Evolutionary conservation across 2,113 vertebrate genomes (phyloP).

Genomic region (Pontoporia blainvillei): DNA sequence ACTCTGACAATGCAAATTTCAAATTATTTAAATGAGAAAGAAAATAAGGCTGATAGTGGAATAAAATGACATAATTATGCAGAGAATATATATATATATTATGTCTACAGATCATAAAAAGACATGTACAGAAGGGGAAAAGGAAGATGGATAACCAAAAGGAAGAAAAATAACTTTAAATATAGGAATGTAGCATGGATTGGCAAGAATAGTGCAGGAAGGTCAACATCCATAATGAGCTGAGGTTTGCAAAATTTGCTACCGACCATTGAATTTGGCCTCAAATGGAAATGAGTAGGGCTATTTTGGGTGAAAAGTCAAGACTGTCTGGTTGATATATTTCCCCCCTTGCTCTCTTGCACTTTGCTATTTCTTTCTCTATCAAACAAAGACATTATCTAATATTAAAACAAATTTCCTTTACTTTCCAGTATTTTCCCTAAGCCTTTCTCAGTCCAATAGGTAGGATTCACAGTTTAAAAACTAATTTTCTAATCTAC

Average conservation of each 20-base stretch:
- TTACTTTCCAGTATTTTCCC: neutral
- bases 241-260: neutral
- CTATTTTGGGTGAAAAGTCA: neutral
- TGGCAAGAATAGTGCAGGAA: neutral
- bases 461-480: neutral
- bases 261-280: neutral
- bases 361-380: neutral
- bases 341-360: neutral
- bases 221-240: neutral
- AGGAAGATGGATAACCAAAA: neutral
- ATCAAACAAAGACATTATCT: neutral
- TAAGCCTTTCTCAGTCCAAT: neutral
- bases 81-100: neutral
- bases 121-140: neutral
- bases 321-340: neutral
- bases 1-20: neutral
- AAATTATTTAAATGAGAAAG: neutral
- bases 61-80: neutral
- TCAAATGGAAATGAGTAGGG: neutral
- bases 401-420: neutral
- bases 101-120: neutral
- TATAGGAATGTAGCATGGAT: neutral
- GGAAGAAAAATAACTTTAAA: neutral
- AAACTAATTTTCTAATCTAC: neutral
- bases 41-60: neutral